Percentiles rank a stretch among this genome's conserved stretches.
Evolutionary conservation across 2,888 invertebrate genomes (phyloP).

Genomic region (Cephonodes hylas): DNA sequence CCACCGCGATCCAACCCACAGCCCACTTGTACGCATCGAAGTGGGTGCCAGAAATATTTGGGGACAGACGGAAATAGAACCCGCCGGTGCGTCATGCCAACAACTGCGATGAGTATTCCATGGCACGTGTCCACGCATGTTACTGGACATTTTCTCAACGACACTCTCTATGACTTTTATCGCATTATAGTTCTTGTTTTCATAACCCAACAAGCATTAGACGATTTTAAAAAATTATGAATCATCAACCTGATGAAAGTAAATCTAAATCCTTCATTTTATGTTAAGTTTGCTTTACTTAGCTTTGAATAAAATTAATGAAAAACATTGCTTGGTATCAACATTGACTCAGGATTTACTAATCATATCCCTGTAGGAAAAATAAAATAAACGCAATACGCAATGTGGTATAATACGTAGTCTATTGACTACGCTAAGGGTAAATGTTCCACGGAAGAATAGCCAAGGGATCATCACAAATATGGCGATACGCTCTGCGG

Average conservation of each 20-base stretch:
- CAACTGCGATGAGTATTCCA: constrained; percentile 55
- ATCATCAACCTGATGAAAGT: background rate
- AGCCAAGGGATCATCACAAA: constrained; percentile 12
- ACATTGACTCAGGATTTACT: background rate
- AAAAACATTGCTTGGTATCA: too few species aligned
- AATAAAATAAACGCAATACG: background rate
- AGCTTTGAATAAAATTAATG: too few species aligned
- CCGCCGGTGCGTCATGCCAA: constrained; percentile 69
- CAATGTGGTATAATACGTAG: background rate
- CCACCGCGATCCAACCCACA: constrained; percentile 54
- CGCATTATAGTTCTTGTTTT: background rate
- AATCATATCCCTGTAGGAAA: background rate
- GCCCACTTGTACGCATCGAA: constrained; percentile 65
- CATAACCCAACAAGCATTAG: background rate
- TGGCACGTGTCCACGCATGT: constrained; percentile 61
- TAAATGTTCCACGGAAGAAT: background rate
- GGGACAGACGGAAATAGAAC: constrained; percentile 73
- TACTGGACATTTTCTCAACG: constrained; percentile 33
- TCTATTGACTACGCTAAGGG: background rate
- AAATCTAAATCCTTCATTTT: too few species aligned
- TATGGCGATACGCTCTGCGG: constrained; percentile 25
- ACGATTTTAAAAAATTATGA: too few species aligned
- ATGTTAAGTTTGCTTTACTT: too few species aligned
- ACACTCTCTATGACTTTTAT: background rate
- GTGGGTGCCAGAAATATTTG: constrained; percentile 77